These are phyloP conservation scores for Scophthalmus maximus DNA, from an alignment of 2,113 vertebrate genomes.

Conservation along the genomic window DNA sequence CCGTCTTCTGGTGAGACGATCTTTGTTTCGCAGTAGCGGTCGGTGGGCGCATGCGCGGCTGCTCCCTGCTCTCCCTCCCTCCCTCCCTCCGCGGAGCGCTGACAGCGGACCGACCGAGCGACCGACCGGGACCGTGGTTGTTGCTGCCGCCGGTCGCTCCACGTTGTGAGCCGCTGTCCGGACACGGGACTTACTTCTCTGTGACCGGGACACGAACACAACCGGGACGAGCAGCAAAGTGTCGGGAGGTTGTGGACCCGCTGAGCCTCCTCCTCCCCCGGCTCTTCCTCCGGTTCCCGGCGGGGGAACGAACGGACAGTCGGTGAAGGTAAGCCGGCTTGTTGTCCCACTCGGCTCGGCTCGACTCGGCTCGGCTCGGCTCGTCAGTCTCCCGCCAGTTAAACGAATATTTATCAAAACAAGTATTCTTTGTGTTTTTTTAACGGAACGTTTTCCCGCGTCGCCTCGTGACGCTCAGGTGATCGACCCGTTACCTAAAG, in stretches of 20 bases:
- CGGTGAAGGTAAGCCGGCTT: no score
- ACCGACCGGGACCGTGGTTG: not conserved
- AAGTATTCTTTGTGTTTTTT: no score
- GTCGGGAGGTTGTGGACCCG: not conserved
- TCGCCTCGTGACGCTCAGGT: no score
- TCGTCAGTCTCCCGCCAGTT: no score
- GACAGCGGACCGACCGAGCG: conserved; percentile 45
- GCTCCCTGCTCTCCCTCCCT: no score
- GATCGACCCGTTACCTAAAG: no score
- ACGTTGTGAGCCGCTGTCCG: conserved; percentile 34
- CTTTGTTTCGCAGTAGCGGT: conserved; percentile 54
- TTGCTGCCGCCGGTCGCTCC: not conserved
- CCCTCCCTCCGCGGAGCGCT: conserved; percentile 15
- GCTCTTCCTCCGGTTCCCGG: not conserved
- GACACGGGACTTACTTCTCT: conserved; percentile 41
- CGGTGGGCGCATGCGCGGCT: conserved; percentile 52
- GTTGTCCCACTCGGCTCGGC: no score
- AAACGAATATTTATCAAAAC: no score
- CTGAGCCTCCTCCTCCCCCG: not conserved
- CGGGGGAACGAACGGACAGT: no score
- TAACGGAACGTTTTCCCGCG: no score
- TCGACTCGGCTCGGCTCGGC: no score
- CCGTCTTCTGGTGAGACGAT: conserved; percentile 23
- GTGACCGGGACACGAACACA: not conserved
- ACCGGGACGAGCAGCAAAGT: conserved; percentile 1